phyloP scores from a whole-genome alignment of 2,797 vertebrate species.

The Sebastes trivittatus region DNA sequence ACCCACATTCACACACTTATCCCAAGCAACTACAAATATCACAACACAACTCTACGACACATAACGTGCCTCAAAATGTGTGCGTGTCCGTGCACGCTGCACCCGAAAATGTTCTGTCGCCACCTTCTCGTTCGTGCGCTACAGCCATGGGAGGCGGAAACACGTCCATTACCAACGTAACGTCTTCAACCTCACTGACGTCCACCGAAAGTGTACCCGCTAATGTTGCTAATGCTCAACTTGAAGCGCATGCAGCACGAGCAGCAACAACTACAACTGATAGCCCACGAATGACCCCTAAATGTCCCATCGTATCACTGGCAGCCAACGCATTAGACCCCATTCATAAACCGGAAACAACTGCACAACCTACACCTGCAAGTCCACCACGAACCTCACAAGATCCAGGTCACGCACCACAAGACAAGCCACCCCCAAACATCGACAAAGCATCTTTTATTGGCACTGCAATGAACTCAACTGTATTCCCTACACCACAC shows the following conservation, averaged over 20 bases:
- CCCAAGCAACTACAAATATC: slow-evolving; percentile 19
- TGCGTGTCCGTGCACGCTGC: slow-evolving; percentile 47
- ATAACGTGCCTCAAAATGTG: slow-evolving; percentile 34
- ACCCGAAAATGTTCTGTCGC: slow-evolving; percentile 18
- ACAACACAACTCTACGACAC: slow-evolving; percentile 18
- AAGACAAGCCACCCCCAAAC: slow-evolving; percentile 4
- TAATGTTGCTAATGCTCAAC: not conserved
- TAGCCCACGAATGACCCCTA: not conserved
- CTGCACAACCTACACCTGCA: not conserved
- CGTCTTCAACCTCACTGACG: not conserved
- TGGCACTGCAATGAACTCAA: slow-evolving; percentile 12
- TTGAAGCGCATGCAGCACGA: not conserved
- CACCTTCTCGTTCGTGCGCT: slow-evolving; percentile 17
- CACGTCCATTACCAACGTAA: not conserved
- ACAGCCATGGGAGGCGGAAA: not conserved
- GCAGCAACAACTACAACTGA: not conserved
- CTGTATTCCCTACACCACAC: not conserved
- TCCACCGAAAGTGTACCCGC: not conserved
- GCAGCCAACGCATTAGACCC: not conserved
- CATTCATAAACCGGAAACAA: slow-evolving; percentile 11
- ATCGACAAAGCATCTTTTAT: not conserved
- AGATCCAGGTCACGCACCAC: not conserved
- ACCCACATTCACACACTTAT: slow-evolving; percentile 40
- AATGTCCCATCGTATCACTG: not conserved
- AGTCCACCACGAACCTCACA: not conserved